These are phyloP conservation scores for Dromiciops gliroides DNA, from an alignment of 2,113 vertebrate species.

Conservation along the genomic window DNA sequence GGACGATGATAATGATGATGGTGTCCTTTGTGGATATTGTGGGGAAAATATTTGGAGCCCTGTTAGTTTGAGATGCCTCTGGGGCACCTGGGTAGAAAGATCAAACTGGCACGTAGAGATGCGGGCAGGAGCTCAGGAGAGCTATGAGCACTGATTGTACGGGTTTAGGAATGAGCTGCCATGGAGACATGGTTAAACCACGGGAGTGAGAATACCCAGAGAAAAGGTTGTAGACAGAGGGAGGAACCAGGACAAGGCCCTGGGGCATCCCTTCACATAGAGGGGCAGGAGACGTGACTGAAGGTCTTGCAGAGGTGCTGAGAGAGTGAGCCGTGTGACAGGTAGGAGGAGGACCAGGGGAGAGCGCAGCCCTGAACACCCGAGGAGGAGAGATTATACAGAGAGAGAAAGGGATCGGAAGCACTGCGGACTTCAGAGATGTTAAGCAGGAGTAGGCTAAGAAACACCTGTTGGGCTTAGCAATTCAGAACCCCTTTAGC, in stretches of 20 bases:
- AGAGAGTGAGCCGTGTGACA: neutral
- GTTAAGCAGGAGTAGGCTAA: neutral
- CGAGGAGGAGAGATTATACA: neutral
- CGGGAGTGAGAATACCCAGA: neutral
- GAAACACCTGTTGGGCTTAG: neutral
- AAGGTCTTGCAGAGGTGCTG: neutral
- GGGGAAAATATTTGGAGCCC: neutral
- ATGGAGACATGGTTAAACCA: neutral
- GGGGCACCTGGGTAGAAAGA: neutral
- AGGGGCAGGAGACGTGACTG: neutral
- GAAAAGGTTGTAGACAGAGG: neutral
- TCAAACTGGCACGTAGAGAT: neutral
- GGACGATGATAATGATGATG: too few species aligned
- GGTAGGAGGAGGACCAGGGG: neutral
- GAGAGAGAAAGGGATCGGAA: neutral
- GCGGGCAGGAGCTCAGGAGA: neutral
- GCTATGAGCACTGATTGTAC: neutral
- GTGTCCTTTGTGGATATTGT: too few species aligned
- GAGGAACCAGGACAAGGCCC: neutral
- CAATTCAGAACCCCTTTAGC: neutral
- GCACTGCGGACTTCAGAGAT: fast-evolving
- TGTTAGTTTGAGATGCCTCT: neutral
- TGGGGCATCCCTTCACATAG: neutral
- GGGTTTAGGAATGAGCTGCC: neutral
- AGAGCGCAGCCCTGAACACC: neutral